Conservation (phyloP, 2,113 vertebrate genomes). For the Mustela lutreola region DNA sequence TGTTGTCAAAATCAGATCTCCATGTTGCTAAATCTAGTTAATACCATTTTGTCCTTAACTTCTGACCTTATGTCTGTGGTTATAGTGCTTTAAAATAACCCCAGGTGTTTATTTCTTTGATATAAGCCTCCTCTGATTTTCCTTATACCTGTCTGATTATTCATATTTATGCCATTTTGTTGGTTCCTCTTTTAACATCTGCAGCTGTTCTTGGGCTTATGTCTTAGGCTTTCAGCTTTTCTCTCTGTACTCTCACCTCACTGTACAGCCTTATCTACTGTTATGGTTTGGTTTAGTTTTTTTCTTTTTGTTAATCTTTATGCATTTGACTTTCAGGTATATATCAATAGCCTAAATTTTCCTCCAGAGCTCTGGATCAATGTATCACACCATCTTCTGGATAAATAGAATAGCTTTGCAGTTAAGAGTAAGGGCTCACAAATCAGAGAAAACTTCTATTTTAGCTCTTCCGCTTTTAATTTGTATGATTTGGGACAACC, state of each 20-base stretch:
- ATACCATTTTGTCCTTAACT: background rate
- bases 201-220: background rate
- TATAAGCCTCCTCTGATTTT: background rate
- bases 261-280: background rate
- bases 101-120: background rate
- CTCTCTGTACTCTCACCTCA: background rate
- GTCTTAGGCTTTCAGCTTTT: background rate
- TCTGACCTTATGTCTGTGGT: background rate
- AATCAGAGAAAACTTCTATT: slow-evolving; percentile 8
- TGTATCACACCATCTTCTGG: background rate
- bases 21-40: background rate
- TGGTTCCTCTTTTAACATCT: background rate
- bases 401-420: background rate
- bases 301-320: slow-evolving; percentile 40
- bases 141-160: background rate
- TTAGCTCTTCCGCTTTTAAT: slow-evolving; percentile 13
- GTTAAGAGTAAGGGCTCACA: slow-evolving; percentile 10
- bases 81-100: background rate
- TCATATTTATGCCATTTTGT: slow-evolving; percentile 8
- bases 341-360: background rate
- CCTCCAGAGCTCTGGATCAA: background rate
- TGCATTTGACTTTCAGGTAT: slow-evolving; percentile 33
- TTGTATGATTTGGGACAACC: background rate
- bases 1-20: background rate
- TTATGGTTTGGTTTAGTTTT: background rate